phyloP scores from a whole-genome alignment of 2,888 invertebrate species.

The Argyresthia goedartella region DNA sequence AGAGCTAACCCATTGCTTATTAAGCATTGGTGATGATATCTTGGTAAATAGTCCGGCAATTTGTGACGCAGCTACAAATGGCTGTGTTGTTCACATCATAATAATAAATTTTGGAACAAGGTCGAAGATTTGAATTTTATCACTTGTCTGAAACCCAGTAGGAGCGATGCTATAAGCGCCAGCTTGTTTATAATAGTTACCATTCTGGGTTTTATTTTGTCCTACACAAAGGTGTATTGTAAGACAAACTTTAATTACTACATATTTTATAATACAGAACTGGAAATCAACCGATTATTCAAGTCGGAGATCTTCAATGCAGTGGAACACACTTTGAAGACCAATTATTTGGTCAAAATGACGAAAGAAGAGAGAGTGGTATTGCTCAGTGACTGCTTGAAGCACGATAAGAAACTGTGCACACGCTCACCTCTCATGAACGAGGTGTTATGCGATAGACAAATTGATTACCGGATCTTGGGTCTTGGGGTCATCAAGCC shows the following conservation, averaged over 20 bases:
- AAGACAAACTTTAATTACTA: neutral
- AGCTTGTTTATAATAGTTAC: too few species aligned
- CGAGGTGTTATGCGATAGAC: conserved; percentile 65
- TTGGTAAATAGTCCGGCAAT: too few species aligned
- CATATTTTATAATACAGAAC: conserved; percentile 43
- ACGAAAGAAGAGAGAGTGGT: conserved; percentile 62
- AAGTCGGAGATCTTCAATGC: conserved; percentile 73
- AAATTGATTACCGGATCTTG: conserved; percentile 72
- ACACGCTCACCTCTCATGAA: conserved; percentile 71
- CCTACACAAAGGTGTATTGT: too few species aligned
- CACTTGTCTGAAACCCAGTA: too few species aligned
- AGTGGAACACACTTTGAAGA: conserved; percentile 55
- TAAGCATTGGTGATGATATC: too few species aligned
- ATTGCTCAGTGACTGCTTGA: conserved; percentile 63
- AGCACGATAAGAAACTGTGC: conserved; percentile 66
- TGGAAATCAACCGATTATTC: conserved; percentile 73
- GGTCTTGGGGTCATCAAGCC: conserved; percentile 61
- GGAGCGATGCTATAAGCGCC: too few species aligned
- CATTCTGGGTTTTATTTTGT: neutral
- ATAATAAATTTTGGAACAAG: too few species aligned
- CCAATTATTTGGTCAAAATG: conserved; percentile 44
- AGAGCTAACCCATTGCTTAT: too few species aligned
- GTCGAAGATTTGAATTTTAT: too few species aligned
- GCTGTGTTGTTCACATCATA: too few species aligned
- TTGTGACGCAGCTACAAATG: too few species aligned